These are phyloP conservation scores for Tanaodytes sp. DNA, from an alignment of 2,888 invertebrate genomes.

Conservation along the genomic window DNA sequence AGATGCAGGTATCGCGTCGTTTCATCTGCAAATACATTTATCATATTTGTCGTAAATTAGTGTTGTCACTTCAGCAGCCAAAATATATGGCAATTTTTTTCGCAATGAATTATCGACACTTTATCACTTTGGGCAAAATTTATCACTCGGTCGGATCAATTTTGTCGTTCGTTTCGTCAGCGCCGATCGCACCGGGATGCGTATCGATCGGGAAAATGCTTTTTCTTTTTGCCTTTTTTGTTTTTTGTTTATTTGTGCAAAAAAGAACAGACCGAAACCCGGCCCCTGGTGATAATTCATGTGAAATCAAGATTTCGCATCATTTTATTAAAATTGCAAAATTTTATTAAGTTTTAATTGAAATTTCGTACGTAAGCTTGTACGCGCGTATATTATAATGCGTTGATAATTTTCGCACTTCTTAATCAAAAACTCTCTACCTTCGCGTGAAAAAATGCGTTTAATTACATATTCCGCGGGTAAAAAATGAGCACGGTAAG, in stretches of 20 bases:
- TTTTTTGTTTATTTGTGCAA: constrained; percentile 15
- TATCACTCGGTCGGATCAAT: constrained; percentile 39
- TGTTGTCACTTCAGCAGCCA: constrained; percentile 47
- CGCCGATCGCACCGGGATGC: constrained; percentile 8
- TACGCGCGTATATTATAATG: constrained; percentile 6
- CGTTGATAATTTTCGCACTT: constrained; percentile 15
- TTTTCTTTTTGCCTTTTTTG: too few species aligned
- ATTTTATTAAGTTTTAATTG: constrained; percentile 42
- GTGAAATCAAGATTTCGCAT: constrained; percentile 28
- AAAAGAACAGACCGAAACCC: constrained; percentile 16
- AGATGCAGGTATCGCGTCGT: constrained; percentile 24
- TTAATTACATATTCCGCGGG: too few species aligned
- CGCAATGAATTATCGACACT: constrained; percentile 49
- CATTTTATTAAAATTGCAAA: constrained; percentile 29
- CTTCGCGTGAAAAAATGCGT: not conserved
- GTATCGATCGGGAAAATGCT: constrained; percentile 24
- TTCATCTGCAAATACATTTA: constrained; percentile 48
- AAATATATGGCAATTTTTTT: constrained; percentile 46
- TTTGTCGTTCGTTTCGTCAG: constrained; percentile 42
- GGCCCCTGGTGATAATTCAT: constrained; percentile 9
- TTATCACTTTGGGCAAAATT: constrained; percentile 43
- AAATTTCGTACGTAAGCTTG: not conserved
- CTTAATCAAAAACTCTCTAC: constrained; percentile 24
- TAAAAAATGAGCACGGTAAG: too few species aligned
- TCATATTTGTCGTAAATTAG: constrained; percentile 49